Evolutionary conservation across 2,888 invertebrate species (phyloP).

Genomic region (Monochamus alternatus): DNA sequence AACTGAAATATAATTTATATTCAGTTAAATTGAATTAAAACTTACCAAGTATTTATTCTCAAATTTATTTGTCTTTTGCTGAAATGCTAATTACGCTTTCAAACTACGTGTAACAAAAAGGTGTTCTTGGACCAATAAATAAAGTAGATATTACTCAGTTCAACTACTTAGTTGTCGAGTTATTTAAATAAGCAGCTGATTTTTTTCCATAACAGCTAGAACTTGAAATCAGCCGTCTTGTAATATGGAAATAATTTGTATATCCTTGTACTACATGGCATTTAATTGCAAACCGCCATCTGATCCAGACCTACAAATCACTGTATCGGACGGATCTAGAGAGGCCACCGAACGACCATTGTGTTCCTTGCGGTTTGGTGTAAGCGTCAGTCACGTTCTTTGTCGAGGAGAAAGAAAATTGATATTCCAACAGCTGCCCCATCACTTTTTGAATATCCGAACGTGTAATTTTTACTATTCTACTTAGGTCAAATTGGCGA

Average conservation of each 20-base stretch:
- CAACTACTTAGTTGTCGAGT: background rate
- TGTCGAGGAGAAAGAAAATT: conserved; percentile 12
- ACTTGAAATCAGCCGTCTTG: background rate
- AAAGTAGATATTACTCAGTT: background rate
- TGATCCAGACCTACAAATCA: conserved; percentile 67
- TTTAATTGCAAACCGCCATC: conserved; percentile 66
- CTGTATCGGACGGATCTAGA: conserved; percentile 56
- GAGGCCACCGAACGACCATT: conserved; percentile 55
- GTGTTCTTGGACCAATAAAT: no score
- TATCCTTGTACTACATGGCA: conserved; percentile 64
- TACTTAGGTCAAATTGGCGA: no score
- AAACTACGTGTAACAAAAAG: no score
- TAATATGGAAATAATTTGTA: conserved; percentile 35
- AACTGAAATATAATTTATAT: no score
- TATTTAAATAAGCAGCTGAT: background rate
- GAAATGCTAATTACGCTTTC: no score
- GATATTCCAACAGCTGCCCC: conserved; percentile 27
- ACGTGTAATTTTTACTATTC: no score
- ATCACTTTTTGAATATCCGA: background rate
- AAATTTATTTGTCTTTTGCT: no score
- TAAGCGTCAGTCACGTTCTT: conserved; percentile 39
- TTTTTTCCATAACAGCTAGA: no score
- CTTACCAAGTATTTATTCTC: no score
- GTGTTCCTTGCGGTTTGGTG: conserved; percentile 44
- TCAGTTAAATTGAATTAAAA: no score